Evolutionary conservation across 1,140 invertebrate species (phyloP), one percentile per base, ranked within the genome.

Genomic region (Elysia chlorotica): DNA sequence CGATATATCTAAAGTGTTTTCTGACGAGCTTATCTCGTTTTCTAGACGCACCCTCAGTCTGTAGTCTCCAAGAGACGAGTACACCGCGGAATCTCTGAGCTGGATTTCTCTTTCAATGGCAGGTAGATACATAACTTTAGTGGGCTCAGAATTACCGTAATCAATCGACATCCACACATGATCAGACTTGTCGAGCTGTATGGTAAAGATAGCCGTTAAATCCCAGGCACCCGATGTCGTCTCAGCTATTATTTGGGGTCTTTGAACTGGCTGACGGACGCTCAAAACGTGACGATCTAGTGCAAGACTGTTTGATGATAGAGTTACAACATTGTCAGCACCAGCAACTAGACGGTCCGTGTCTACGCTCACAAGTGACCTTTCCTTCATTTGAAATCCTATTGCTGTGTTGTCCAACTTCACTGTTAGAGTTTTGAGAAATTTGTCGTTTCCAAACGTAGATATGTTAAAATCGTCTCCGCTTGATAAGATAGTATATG

Each of bases 61-160:
- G 65, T 82, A 86, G 28, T 81, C 79, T 6, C 84, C 85, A 10
- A 86, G 78, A 2, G 54, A 38, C 0, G 74, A 59, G 53, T 80
- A 86, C 5, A 71, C 71, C 23, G 79, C 74, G 48, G 67, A 72
- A 5, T 78, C 76, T 2, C 36, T 54, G 1, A 81, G 72, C 23
- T 25, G 68, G 0, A 75, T 48, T 14, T 71, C 73, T 5, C 36
- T 38, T 17, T 71, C 54, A 1, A 31, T 36, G 23, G 56, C 78
- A 31, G 80, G 76, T 17, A 82, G 65, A 59, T 82, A 86, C 37
- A 81, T 74, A 19, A 78, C 54, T 14, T 76, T 48, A 1, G 28
- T 59, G 0, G 73, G 65, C 10, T 76, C 75, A 0, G 76, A 79
- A 17, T 75, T 68, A n/a, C 82, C 81, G 35, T 79, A 84, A 21